These are phyloP conservation scores for Pogonophryne albipinna DNA, from an alignment of 2,797 vertebrate species.

Conservation along the genomic window DNA sequence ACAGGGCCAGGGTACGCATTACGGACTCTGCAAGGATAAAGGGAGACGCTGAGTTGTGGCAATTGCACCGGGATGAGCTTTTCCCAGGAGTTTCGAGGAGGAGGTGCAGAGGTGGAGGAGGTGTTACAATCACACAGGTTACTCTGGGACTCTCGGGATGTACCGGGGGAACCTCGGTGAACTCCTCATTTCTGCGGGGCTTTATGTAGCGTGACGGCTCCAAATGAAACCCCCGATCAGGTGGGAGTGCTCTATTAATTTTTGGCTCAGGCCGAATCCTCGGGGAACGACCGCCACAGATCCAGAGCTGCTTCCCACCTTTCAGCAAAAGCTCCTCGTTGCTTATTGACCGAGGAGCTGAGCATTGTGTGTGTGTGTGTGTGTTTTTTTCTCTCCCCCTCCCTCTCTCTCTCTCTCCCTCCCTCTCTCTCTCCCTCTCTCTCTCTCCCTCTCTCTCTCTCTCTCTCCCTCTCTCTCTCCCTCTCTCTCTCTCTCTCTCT, in stretches of 20 bases:
- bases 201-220: slow-evolving; percentile 82
- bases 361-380: no score
- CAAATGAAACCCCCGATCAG: slow-evolving; percentile 80
- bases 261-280: slow-evolving; percentile 72
- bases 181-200: slow-evolving; percentile 75
- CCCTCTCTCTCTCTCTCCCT: no score
- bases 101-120: slow-evolving; percentile 37
- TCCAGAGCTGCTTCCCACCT: slow-evolving; percentile 31
- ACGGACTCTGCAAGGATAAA: slow-evolving; percentile 2
- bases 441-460: no score
- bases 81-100: slow-evolving; percentile 13
- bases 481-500: no score
- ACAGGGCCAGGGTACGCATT: neutral
- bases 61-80: slow-evolving; percentile 40
- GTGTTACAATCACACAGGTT: slow-evolving; percentile 73
- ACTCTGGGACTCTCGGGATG: slow-evolving; percentile 66
- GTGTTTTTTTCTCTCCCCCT: no score
- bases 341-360: no score
- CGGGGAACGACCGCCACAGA: slow-evolving; percentile 64
- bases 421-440: no score
- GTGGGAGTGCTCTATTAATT: slow-evolving; percentile 82
- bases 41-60: slow-evolving; percentile 24
- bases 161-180: slow-evolving; percentile 63
- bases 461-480: no score
- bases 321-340: no score